Conservation (phyloP, 1,140 invertebrate genomes). For the Mercenaria mercenaria region DNA sequence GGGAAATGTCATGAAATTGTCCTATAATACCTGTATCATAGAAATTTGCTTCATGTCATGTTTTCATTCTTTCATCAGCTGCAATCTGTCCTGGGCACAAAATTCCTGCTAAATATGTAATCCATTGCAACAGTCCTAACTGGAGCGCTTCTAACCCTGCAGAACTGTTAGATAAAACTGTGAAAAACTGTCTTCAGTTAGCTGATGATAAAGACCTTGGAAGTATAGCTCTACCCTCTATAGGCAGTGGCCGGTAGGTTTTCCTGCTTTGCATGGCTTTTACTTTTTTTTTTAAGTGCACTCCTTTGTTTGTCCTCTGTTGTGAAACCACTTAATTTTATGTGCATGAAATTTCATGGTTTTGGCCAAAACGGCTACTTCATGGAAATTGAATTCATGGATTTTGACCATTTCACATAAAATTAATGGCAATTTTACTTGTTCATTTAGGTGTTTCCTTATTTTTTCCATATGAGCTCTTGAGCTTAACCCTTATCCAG, state of each 20-base stretch:
- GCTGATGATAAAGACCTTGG: constrained; percentile 86
- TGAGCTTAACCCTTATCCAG: too few relatives aligned
- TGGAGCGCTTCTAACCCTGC: constrained; percentile 80
- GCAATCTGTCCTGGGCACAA: constrained; percentile 67
- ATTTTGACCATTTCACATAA: too few relatives aligned
- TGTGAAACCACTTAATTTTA: too few relatives aligned
- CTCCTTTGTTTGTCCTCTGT: too few relatives aligned
- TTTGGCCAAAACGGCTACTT: too few relatives aligned
- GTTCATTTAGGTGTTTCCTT: too few relatives aligned
- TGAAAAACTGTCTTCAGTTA: constrained; percentile 85
- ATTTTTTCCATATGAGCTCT: too few relatives aligned
- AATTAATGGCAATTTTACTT: too few relatives aligned
- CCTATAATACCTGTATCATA: too few relatives aligned
- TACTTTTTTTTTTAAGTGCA: too few relatives aligned
- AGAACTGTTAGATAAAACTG: constrained; percentile 85
- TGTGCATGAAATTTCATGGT: too few relatives aligned
- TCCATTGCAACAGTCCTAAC: constrained; percentile 86
- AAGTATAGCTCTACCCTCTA: constrained; percentile 86
- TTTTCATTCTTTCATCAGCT: constrained; percentile 55
- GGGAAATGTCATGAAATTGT: background rate
- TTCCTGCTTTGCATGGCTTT: background rate
- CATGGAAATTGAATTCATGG: too few relatives aligned
- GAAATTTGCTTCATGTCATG: background rate
- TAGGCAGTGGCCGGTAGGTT: constrained; percentile 86
- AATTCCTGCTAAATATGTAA: constrained; percentile 84